Evolutionary conservation across 2,797 vertebrate genomes (phyloP).

Genomic region (Buphagus erythrorhynchus): DNA sequence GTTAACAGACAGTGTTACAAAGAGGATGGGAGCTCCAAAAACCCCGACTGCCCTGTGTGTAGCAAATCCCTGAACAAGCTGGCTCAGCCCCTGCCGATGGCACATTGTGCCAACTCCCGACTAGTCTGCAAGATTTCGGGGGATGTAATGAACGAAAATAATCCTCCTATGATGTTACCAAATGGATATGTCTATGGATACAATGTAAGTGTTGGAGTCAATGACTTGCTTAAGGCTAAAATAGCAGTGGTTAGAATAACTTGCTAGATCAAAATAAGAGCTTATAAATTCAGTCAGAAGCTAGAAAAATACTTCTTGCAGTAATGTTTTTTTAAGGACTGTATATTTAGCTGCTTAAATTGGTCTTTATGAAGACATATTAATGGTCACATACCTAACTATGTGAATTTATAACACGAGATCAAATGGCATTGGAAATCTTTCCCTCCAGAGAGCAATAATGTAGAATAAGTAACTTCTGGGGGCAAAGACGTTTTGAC

Average conservation of each 20-base stretch:
- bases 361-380: not conserved
- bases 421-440: not conserved
- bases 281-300: not conserved
- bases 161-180: conserved; percentile 99
- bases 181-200: conserved; percentile 99
- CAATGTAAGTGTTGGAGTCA: conserved; percentile 86
- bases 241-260: not conserved
- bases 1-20: conserved; percentile 95
- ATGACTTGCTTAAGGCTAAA: not conserved
- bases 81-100: conserved; percentile 98
- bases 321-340: not conserved
- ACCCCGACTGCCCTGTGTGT: conserved; percentile 98
- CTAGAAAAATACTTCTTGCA: not conserved
- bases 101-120: conserved; percentile 98
- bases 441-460: not conserved
- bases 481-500: not conserved
- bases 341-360: not conserved
- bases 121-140: conserved; percentile 99
- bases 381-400: not conserved
- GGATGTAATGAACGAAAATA: conserved; percentile 99
- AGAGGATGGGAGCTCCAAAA: conserved; percentile 96
- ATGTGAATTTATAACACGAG: not conserved
- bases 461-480: not conserved
- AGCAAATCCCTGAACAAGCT: conserved; percentile 98
- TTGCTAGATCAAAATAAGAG: not conserved